A percentile compares a stretch with the other conserved stretches of the same genome.
phyloP scores from a whole-genome alignment of 2,797 vertebrate genomes.

The Oreochromis grahami region DNA sequence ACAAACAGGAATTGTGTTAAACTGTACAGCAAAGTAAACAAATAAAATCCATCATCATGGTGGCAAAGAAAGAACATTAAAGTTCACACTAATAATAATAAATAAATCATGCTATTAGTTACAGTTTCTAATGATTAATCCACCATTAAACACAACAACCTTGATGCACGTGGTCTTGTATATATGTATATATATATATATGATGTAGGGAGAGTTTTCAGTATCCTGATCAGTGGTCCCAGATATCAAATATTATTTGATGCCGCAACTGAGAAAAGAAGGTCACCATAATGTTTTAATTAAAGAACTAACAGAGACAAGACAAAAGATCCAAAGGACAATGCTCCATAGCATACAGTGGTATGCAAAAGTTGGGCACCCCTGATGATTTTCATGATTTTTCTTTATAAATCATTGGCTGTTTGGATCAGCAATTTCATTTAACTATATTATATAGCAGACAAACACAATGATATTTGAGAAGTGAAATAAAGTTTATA shows the following conservation, averaged over 20 bases:
- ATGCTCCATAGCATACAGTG: background rate
- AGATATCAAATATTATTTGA: background rate
- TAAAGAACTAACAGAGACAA: background rate
- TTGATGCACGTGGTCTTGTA: background rate
- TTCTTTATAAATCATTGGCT: background rate
- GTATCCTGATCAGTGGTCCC: background rate
- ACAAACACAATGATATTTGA: accelerated
- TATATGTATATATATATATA: background rate
- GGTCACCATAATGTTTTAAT: background rate
- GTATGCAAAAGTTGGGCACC: background rate
- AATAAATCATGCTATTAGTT: background rate
- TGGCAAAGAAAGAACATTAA: background rate
- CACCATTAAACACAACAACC: background rate
- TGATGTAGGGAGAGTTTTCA: background rate
- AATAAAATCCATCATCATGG: background rate
- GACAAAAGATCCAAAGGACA: background rate
- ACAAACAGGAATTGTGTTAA: conserved; percentile 1
- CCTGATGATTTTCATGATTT: background rate
- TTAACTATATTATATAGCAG: background rate
- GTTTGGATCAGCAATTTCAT: background rate
- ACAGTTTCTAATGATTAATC: background rate
- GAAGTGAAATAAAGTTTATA: background rate
- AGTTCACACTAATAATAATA: background rate
- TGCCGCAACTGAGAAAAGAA: background rate
- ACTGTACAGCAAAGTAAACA: background rate